phyloP scores from a whole-genome alignment of 2,797 vertebrate genomes.

The Sebastes variabilis region DNA sequence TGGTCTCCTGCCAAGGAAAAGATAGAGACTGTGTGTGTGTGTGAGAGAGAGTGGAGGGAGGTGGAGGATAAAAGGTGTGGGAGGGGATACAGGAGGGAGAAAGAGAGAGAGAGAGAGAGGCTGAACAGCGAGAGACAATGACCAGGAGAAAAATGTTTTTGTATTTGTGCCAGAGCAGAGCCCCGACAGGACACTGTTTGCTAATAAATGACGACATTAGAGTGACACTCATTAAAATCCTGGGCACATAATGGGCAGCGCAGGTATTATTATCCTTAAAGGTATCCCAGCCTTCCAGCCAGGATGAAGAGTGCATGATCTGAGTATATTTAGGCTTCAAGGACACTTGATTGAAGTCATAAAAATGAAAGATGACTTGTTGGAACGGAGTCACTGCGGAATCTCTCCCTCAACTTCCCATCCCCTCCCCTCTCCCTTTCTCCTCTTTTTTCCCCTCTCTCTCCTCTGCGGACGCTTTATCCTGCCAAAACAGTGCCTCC shows the following conservation, averaged over 20 bases:
- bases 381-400: conserved; percentile 77
- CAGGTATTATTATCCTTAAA: conserved; percentile 40
- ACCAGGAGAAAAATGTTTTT: conserved; percentile 33
- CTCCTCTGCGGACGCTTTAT: conserved; percentile 71
- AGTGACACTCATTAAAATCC: conserved; percentile 36
- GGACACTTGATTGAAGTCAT: conserved; percentile 79
- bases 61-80: conserved; percentile 24
- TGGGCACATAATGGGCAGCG: conserved; percentile 12
- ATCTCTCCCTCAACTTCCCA: conserved; percentile 66
- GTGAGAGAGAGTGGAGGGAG: background rate
- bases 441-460: conserved; percentile 7
- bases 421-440: conserved; percentile 14
- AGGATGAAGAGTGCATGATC: conserved; percentile 56
- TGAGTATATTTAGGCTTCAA: conserved; percentile 72
- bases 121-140: conserved; percentile 1
- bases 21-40: conserved; percentile 7
- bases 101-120: background rate
- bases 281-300: conserved; percentile 41
- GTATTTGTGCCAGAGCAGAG: conserved; percentile 44
- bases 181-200: conserved; percentile 25
- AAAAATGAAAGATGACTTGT: conserved; percentile 81
- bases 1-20: conserved; percentile 45
- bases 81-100: conserved; percentile 4
- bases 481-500: conserved; percentile 72
- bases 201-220: conserved; percentile 29